Percentiles rank a stretch among this genome's conserved stretches.
phyloP scores from a whole-genome alignment of 2,797 vertebrate species.

The Syngnathus rostellatus region DNA sequence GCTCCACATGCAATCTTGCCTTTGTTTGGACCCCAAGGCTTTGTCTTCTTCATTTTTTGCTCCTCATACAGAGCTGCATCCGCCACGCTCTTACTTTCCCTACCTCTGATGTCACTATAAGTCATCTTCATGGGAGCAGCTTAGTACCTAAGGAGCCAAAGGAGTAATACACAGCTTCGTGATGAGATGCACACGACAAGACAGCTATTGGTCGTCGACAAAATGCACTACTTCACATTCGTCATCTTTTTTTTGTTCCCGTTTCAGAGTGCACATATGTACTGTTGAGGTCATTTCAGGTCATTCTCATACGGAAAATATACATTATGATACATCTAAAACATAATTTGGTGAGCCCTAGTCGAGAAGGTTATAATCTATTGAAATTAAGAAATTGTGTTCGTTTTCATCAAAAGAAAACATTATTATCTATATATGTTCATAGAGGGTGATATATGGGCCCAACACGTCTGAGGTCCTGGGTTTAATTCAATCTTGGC shows the following conservation, averaged over 20 bases:
- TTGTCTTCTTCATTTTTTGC: slow-evolving; percentile 13
- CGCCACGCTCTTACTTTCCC: slow-evolving; percentile 22
- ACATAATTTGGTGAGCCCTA: too few relatives aligned
- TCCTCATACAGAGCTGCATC: slow-evolving; percentile 15
- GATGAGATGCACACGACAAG: neutral
- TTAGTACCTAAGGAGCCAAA: slow-evolving; percentile 21
- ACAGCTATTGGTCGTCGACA: slow-evolving; percentile 6
- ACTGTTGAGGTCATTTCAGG: neutral
- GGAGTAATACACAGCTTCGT: slow-evolving; percentile 17
- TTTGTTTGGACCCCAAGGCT: slow-evolving; percentile 37
- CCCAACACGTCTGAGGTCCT: too few relatives aligned
- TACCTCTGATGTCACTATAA: slow-evolving; percentile 34
- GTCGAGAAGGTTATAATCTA: too few relatives aligned
- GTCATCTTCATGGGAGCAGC: slow-evolving; percentile 36
- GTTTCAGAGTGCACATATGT: neutral
- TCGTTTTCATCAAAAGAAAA: too few relatives aligned
- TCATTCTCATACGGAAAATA: neutral
- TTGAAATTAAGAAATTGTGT: too few relatives aligned
- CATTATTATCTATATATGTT: too few relatives aligned
- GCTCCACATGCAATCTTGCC: slow-evolving; percentile 9
- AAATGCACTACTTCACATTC: neutral
- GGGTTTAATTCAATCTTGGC: too few relatives aligned
- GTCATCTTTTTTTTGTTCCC: neutral
- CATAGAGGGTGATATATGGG: too few relatives aligned
- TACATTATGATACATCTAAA: too few relatives aligned